phyloP scores from a whole-genome alignment of 2,113 vertebrate species.

The Pelecanus crispus region DNA sequence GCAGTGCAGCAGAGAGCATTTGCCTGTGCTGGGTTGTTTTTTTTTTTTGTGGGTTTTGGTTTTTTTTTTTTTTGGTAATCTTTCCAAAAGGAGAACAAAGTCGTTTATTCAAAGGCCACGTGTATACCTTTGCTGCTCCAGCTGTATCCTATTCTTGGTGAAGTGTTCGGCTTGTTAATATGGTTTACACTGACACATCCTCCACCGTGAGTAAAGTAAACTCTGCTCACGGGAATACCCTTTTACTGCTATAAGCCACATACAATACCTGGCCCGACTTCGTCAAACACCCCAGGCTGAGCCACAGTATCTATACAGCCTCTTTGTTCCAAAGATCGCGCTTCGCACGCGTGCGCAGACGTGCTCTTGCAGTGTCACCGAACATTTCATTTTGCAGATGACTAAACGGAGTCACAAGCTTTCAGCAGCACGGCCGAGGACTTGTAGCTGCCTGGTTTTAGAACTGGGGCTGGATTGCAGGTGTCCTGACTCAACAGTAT shows the following conservation, averaged over 20 bases:
- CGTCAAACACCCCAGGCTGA: not conserved
- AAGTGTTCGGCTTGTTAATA: accelerated
- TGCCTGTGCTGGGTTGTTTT: not conserved
- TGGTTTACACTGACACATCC: not conserved
- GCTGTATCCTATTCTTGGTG: not conserved
- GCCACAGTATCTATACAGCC: not conserved
- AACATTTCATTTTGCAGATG: not conserved
- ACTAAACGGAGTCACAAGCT: not conserved
- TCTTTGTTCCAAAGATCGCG: not conserved
- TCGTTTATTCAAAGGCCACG: not conserved
- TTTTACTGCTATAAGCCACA: not conserved
- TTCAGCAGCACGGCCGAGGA: not conserved
- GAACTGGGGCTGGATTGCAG: not conserved
- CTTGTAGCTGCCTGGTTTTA: not conserved
- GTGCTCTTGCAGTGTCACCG: not conserved
- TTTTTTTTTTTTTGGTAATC: not conserved
- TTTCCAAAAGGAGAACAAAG: not conserved
- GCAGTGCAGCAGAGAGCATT: not conserved
- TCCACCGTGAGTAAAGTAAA: not conserved
- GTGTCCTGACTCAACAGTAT: not conserved
- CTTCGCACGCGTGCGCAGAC: not conserved
- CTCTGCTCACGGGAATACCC: not conserved
- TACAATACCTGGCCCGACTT: not conserved
- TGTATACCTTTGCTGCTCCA: not conserved
- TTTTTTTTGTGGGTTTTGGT: no score